Percentiles rank a stretch among this genome's conserved stretches.
Conservation (phyloP, 2,797 vertebrate species). For the Rhynchonycteris naso region DNA sequence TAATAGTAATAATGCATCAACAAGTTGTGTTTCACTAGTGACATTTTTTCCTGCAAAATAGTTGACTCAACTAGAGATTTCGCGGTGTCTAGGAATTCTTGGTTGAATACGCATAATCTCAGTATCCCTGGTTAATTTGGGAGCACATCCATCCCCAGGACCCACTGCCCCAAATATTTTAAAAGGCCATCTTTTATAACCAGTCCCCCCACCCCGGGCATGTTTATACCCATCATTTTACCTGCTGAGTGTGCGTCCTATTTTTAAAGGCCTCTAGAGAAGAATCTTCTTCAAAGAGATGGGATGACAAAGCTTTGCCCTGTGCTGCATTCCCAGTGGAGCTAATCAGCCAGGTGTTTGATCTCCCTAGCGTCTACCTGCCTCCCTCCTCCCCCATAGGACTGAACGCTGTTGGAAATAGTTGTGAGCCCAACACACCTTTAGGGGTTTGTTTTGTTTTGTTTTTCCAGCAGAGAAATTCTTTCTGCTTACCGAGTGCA, state of each 20-base stretch:
- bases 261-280: constrained; percentile 77
- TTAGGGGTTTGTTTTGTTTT: constrained; percentile 54
- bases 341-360: constrained; percentile 75
- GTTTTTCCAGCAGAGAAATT: constrained; percentile 49
- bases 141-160: background rate
- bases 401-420: constrained; percentile 53
- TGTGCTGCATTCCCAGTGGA: constrained; percentile 56
- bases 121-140: background rate
- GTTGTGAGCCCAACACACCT: constrained; percentile 33
- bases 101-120: background rate
- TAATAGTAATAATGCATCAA: background rate
- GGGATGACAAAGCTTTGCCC: constrained; percentile 59
- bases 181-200: background rate
- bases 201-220: background rate
- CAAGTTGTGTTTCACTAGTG: background rate
- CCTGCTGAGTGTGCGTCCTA: constrained; percentile 52
- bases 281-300: constrained; percentile 63
- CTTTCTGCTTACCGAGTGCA: background rate
- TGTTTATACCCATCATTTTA: background rate
- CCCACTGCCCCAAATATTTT: background rate
- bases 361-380: constrained; percentile 57
- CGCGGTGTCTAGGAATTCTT: background rate
- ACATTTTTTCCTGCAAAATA: background rate
- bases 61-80: background rate
- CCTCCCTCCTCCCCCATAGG: constrained; percentile 29